phyloP scores from a whole-genome alignment of 2,888 invertebrate species.

The Operophtera brumata region DNA sequence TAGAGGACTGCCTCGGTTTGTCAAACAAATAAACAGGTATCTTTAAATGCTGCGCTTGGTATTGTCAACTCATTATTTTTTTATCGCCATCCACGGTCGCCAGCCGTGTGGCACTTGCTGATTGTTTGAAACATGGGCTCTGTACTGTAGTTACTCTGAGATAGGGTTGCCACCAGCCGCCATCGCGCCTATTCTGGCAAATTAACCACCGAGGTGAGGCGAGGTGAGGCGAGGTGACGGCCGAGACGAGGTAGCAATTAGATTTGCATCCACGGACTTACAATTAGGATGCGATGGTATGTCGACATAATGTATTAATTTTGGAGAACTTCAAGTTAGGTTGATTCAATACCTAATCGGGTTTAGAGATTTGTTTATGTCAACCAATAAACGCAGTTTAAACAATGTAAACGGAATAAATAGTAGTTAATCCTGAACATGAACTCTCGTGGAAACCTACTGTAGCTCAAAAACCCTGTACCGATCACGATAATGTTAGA shows the following conservation, averaged over 20 bases:
- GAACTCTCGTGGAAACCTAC: too few relatives aligned
- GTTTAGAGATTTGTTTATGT: too few relatives aligned
- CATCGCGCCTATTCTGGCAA: constrained; percentile 23
- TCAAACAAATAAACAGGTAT: too few relatives aligned
- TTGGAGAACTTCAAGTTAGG: constrained; percentile 17
- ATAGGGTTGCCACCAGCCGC: constrained; percentile 19
- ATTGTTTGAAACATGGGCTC: too few relatives aligned
- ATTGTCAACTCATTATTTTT: too few relatives aligned
- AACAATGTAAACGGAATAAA: background rate
- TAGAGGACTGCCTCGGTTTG: too few relatives aligned
- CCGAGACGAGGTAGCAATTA: constrained; percentile 31
- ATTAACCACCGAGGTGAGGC: constrained; percentile 35
- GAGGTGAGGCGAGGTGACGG: constrained; percentile 31
- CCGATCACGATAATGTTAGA: too few relatives aligned
- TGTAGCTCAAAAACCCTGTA: too few relatives aligned
- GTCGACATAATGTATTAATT: constrained; percentile 43
- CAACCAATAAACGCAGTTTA: background rate
- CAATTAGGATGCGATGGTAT: constrained; percentile 44
- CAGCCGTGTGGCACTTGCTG: too few relatives aligned
- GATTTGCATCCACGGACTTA: constrained; percentile 51
- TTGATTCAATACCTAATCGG: background rate
- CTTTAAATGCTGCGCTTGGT: too few relatives aligned
- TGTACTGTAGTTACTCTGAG: background rate
- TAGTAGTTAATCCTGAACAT: too few relatives aligned
- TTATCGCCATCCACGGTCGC: too few relatives aligned